Evolutionary conservation across 2,113 vertebrate genomes (phyloP).

Genomic region (Monopterus albus): DNA sequence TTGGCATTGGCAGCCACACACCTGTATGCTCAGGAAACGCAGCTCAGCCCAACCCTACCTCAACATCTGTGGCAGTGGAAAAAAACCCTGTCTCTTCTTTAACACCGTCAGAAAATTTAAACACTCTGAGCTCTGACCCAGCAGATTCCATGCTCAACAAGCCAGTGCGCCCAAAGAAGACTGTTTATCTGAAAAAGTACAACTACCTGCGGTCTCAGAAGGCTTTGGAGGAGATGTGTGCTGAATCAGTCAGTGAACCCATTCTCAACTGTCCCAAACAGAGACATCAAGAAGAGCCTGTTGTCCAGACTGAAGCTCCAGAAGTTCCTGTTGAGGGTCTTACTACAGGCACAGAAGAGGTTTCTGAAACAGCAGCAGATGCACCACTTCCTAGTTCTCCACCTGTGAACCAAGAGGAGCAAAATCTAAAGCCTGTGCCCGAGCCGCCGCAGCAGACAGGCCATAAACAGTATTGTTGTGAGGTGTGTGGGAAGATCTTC

Average conservation of each 20-base stretch:
- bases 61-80: constrained; percentile 59
- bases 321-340: constrained; percentile 29
- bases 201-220: constrained; percentile 91
- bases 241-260: constrained; percentile 55
- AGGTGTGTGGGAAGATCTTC: constrained; percentile 93
- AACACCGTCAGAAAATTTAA: constrained; percentile 78
- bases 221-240: constrained; percentile 77
- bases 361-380: constrained; percentile 37
- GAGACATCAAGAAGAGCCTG: constrained; percentile 35
- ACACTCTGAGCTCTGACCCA: constrained; percentile 68
- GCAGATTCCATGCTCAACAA: constrained; percentile 69
- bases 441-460: constrained; percentile 59
- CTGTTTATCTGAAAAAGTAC: constrained; percentile 92
- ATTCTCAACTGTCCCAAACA: constrained; percentile 62
- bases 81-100: constrained; percentile 79
- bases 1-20: constrained; percentile 47
- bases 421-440: constrained; percentile 14
- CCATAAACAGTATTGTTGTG: constrained; percentile 89
- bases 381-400: constrained; percentile 47
- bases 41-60: constrained; percentile 71
- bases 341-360: constrained; percentile 61
- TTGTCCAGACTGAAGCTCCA: constrained; percentile 40
- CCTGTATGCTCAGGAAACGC: constrained; percentile 71
- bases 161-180: constrained; percentile 89
- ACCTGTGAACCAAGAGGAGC: constrained; percentile 55